Conservation (phyloP, 2,888 invertebrate genomes). For the Operophtera brumata region DNA sequence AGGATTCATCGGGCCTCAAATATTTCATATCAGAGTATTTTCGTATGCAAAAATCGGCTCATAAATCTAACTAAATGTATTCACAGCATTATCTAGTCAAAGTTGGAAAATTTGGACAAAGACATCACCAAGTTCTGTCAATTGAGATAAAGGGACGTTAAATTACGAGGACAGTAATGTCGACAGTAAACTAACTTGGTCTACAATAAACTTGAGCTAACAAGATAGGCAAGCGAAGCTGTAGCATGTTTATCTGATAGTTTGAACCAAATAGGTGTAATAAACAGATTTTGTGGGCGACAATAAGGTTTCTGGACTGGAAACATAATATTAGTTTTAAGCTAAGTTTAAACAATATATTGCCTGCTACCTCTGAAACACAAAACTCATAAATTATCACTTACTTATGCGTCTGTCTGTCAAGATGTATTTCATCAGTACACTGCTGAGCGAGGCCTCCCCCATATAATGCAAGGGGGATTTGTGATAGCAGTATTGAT, state of each 20-base stretch:
- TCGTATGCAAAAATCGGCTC: constrained; percentile 33
- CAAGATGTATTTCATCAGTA: no score
- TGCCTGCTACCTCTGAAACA: no score
- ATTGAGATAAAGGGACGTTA: constrained; percentile 74
- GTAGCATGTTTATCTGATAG: constrained; percentile 27
- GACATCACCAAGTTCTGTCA: constrained; percentile 69
- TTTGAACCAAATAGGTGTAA: constrained; percentile 15
- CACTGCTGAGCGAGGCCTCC: no score
- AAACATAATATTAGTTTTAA: no score
- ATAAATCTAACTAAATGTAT: constrained; percentile 47
- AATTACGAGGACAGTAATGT: constrained; percentile 69
- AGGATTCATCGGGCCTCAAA: constrained; percentile 28
- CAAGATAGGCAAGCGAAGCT: constrained; percentile 41
- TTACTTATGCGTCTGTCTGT: no score
- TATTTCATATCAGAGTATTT: constrained; percentile 35
- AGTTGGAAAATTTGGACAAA: constrained; percentile 55
- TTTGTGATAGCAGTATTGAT: no score
- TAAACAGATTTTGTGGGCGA: constrained; percentile 2
- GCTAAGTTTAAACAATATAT: no score
- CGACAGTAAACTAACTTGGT: constrained; percentile 59
- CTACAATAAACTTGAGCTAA: constrained; percentile 50
- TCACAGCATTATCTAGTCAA: constrained; percentile 51
- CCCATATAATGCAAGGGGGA: no score
- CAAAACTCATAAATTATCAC: no score
- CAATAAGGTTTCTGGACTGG: no score